Percentiles rank a stretch among this genome's conserved stretches.
phyloP scores from a whole-genome alignment of 1,140 invertebrate genomes.

The Musca vetustissima region DNA sequence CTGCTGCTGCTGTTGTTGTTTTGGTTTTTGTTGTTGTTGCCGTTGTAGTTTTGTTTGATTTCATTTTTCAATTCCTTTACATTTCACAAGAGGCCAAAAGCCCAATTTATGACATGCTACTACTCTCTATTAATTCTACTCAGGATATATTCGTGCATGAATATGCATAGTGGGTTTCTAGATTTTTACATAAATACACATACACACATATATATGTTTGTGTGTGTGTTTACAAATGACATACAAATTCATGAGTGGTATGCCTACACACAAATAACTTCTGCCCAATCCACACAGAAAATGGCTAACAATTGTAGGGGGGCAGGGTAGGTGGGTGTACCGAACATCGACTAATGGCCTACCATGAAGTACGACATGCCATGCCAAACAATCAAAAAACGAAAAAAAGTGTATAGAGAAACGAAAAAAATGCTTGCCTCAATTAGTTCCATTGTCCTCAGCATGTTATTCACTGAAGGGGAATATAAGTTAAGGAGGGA shows the following conservation, averaged over 20 bases:
- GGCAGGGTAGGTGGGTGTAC: constrained; percentile 3
- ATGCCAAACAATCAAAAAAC: background rate
- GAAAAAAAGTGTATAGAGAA: background rate
- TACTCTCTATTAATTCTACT: constrained; percentile 1
- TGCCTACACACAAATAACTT: background rate
- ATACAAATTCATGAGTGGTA: background rate
- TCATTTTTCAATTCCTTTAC: too few species aligned
- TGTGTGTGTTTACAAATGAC: background rate
- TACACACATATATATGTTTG: background rate
- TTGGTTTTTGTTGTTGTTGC: too few species aligned
- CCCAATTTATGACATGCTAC: constrained; percentile 19
- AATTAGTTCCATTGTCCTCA: constrained; percentile 17
- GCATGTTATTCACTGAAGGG: background rate
- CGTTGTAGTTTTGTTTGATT: too few species aligned
- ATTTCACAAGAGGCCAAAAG: too few species aligned
- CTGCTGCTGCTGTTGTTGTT: too few species aligned
- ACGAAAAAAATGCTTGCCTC: constrained; percentile 17
- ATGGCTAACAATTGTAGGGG: background rate
- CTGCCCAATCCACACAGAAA: background rate
- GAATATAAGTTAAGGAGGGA: too few species aligned
- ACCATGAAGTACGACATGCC: background rate
- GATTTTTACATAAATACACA: background rate
- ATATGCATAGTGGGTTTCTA: background rate
- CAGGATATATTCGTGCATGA: background rate
- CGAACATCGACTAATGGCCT: background rate